Evolutionary conservation across 1,140 invertebrate species (phyloP).

Genomic region (Steinernema feltiae): DNA sequence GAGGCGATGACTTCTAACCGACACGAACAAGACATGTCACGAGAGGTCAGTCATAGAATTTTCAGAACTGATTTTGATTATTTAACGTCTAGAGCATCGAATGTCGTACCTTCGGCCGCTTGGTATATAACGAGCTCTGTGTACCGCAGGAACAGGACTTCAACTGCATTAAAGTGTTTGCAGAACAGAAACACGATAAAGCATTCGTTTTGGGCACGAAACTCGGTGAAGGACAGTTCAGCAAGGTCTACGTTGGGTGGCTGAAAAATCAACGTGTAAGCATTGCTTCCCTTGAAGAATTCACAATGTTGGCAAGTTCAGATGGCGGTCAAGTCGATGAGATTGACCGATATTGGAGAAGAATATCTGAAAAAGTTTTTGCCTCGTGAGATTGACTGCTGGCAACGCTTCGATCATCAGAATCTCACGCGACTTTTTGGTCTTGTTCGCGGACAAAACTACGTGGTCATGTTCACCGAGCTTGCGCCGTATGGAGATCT

Average conservation of each 20-base stretch:
- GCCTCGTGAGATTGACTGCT: conserved; percentile 29
- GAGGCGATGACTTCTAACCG: not conserved
- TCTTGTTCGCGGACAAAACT: not conserved
- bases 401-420: conserved; percentile 18
- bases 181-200: not conserved
- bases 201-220: not conserved
- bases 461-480: conserved; percentile 24
- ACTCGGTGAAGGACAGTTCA: conserved; percentile 6
- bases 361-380: conserved; percentile 23
- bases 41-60: not conserved
- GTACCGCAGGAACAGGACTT: not conserved
- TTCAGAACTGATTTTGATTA: not conserved
- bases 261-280: not conserved
- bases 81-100: not conserved
- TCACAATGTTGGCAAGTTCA: not conserved
- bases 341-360: not conserved
- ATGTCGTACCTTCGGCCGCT: not conserved
- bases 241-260: not conserved
- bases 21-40: not conserved
- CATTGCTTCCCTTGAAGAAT: not conserved
- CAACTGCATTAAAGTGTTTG: not conserved
- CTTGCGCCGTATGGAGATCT: conserved; percentile 12
- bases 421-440: conserved; percentile 20
- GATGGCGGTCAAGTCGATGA: conserved; percentile 9
- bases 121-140: not conserved